Percentiles rank a stretch among this genome's conserved stretches.
Evolutionary conservation across 1,140 invertebrate species (phyloP).

Genomic region (Aplysia californica): DNA sequence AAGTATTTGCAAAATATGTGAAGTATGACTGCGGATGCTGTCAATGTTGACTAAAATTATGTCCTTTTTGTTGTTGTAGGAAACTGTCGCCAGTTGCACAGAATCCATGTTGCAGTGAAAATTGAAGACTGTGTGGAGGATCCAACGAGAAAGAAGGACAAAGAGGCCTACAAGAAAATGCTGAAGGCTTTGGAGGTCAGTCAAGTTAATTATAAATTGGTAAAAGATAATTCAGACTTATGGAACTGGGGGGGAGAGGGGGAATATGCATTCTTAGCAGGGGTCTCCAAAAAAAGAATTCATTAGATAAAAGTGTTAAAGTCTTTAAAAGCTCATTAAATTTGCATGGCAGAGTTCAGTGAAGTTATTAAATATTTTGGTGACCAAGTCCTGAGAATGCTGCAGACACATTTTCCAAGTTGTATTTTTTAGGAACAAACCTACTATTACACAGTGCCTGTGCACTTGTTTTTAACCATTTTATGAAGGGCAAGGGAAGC

Average conservation of each 20-base stretch:
- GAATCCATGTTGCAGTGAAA: conserved; percentile 36
- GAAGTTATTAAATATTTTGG: background rate
- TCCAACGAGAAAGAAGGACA: conserved; percentile 37
- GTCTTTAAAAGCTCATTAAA: background rate
- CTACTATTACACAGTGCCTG: too few relatives aligned
- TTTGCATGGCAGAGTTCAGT: background rate
- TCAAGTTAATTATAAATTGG: conserved; percentile 16
- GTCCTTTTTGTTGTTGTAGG: conserved; percentile 23
- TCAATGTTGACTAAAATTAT: background rate
- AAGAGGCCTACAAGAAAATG: conserved; percentile 38
- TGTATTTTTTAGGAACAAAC: too few relatives aligned
- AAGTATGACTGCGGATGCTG: background rate
- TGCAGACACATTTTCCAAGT: too few relatives aligned
- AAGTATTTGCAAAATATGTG: background rate
- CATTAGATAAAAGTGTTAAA: background rate
- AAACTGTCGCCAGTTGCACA: conserved; percentile 43
- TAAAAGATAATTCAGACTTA: background rate
- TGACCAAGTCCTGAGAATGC: too few relatives aligned
- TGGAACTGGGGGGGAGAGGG: too few relatives aligned
- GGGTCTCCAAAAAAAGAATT: background rate
- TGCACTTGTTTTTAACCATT: too few relatives aligned
- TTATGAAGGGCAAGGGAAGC: too few relatives aligned
- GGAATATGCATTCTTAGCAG: too few relatives aligned
- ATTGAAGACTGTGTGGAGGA: conserved; percentile 43
- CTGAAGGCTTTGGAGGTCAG: conserved; percentile 40